Percentiles rank a stretch among this genome's conserved stretches.
Evolutionary conservation across 2,113 vertebrate genomes (phyloP).

Genomic region (Redunca redunca): DNA sequence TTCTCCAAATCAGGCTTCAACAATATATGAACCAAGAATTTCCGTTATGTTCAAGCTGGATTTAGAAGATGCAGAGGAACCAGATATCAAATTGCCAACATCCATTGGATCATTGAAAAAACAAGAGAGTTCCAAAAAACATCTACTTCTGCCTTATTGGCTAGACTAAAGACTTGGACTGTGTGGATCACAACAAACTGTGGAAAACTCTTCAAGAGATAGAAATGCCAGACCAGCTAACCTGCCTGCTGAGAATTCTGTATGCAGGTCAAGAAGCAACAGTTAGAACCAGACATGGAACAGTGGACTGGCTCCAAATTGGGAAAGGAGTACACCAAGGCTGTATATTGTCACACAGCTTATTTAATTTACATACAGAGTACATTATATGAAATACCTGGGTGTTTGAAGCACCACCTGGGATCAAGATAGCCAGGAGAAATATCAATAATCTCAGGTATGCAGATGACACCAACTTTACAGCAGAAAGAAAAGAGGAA

Average conservation of each 20-base stretch:
- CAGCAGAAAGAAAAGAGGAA: neutral
- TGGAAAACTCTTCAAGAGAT: neutral
- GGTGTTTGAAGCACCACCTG: neutral
- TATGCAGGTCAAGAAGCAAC: neutral
- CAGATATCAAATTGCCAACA: neutral
- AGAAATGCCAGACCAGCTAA: neutral
- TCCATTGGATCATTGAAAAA: neutral
- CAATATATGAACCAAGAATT: neutral
- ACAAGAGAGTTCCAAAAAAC: neutral
- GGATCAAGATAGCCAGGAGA: neutral
- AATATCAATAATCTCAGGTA: neutral
- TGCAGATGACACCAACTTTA: neutral
- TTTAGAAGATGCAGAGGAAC: neutral
- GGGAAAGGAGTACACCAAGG: neutral
- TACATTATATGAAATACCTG: neutral
- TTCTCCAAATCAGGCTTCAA: neutral
- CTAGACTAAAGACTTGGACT: neutral
- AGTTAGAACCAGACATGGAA: neutral
- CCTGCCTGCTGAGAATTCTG: neutral
- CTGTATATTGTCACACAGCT: neutral
- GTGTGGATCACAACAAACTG: neutral
- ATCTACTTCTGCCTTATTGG: neutral
- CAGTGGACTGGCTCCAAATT: neutral
- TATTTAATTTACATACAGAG: neutral
- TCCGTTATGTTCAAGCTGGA: neutral